A percentile compares a stretch with the other conserved stretches of the same genome.
Conservation (phyloP, 2,888 invertebrate species). For the Clostera curtula region DNA sequence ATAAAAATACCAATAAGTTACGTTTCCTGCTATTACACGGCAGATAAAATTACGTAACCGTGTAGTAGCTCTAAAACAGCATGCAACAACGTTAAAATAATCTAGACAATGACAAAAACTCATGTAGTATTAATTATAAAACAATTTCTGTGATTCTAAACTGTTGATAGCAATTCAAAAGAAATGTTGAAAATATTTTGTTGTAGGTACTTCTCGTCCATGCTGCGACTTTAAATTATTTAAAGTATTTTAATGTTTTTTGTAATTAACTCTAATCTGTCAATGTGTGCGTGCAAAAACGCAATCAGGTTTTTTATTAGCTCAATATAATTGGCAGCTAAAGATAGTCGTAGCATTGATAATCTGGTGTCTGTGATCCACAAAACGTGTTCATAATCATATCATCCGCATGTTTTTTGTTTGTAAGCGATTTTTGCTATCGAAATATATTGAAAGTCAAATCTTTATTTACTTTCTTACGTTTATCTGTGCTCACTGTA, state of each 20-base stretch:
- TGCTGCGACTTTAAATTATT: slow-evolving; percentile 14
- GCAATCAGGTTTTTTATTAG: neutral
- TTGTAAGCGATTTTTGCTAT: slow-evolving; percentile 3
- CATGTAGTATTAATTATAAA: slow-evolving; percentile 7
- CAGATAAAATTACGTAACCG: too few relatives aligned
- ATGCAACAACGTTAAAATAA: too few relatives aligned
- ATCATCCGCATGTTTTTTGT: neutral
- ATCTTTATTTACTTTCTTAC: too few relatives aligned
- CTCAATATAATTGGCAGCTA: neutral
- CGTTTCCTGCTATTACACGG: too few relatives aligned
- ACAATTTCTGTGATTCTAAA: slow-evolving; percentile 31
- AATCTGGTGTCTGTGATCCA: slow-evolving; percentile 41
- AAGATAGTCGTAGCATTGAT: slow-evolving; percentile 19
- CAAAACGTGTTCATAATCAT: slow-evolving; percentile 38
- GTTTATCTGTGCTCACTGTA: too few relatives aligned
- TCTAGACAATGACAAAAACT: neutral
- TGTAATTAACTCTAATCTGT: neutral
- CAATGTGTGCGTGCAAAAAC: too few relatives aligned
- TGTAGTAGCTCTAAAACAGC: too few relatives aligned
- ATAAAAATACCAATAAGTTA: too few relatives aligned
- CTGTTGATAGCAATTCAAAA: slow-evolving; percentile 27
- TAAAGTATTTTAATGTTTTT: neutral
- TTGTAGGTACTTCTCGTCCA: slow-evolving; percentile 18
- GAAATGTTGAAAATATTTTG: slow-evolving; percentile 30
- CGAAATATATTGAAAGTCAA: too few relatives aligned